These are phyloP conservation scores for Actinia equina DNA, from an alignment of 64 coral and sea anemone genomes.

Conservation along the genomic window DNA sequence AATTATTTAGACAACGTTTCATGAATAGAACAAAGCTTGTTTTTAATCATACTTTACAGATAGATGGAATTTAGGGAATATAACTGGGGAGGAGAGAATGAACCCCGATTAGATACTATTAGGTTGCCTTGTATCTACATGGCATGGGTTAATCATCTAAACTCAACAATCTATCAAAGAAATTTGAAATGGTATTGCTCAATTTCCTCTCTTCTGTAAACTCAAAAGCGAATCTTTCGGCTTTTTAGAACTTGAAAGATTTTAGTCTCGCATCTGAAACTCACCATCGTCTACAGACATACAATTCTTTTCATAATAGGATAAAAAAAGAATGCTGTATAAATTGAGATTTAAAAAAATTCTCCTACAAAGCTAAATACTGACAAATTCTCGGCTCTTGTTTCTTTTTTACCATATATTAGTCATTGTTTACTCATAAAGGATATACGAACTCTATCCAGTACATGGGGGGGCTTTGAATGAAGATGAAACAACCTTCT, in stretches of 20 bases:
- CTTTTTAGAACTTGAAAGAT: background rate
- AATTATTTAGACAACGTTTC: background rate
- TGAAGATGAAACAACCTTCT: background rate
- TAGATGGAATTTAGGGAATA: background rate
- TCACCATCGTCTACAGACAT: no score
- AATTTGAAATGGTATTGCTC: background rate
- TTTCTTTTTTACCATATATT: background rate
- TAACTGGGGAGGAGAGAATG: background rate
- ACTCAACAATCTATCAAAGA: constrained; percentile 2
- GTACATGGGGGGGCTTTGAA: background rate
- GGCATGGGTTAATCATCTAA: background rate
- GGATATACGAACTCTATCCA: background rate
- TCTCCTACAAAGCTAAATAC: background rate
- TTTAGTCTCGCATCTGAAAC: background rate
- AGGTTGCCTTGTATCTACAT: constrained; percentile 4
- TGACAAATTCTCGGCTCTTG: background rate
- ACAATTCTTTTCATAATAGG: no score
- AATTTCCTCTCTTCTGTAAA: constrained; percentile 1
- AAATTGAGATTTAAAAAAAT: background rate
- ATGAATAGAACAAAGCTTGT: background rate
- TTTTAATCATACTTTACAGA: background rate
- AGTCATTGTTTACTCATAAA: background rate
- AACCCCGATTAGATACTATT: background rate
- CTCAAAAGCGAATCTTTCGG: background rate
- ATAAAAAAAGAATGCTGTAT: background rate